phyloP scores from a whole-genome alignment of 1,140 invertebrate species.

The Mizuhopecten yessoensis region DNA sequence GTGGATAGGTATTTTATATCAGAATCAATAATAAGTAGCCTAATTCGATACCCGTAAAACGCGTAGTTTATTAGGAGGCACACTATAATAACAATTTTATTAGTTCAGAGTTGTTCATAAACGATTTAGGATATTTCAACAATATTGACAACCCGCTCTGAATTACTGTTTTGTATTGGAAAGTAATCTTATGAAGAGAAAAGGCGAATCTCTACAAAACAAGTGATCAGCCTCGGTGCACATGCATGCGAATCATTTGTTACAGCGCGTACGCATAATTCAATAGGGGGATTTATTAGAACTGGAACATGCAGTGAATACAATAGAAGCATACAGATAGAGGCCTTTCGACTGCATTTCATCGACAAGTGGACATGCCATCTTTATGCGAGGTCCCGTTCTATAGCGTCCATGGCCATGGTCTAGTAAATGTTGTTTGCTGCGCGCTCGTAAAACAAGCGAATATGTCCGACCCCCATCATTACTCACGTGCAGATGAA shows the following conservation, averaged over 20 bases:
- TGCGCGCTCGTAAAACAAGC: constrained; percentile 6
- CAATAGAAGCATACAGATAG: not conserved
- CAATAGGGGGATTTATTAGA: constrained; percentile 13
- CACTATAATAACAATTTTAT: not conserved
- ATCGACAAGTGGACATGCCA: constrained; percentile 7
- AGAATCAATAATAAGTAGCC: not conserved
- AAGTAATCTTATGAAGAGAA: constrained; percentile 25
- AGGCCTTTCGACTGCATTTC: not conserved
- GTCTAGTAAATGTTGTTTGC: constrained; percentile 33
- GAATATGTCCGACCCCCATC: not conserved
- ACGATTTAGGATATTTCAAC: not conserved
- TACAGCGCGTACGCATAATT: not conserved
- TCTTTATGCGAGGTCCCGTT: not conserved
- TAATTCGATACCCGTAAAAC: not conserved
- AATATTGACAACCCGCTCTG: not conserved
- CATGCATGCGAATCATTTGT: not conserved
- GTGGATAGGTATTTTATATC: not conserved
- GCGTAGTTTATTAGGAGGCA: not conserved
- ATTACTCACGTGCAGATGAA: not conserved
- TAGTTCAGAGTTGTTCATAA: not conserved
- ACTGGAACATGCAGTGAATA: not conserved
- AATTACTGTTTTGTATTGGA: not conserved
- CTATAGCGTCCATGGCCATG: not conserved
- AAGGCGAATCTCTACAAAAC: not conserved
- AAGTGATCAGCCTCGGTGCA: not conserved